These are phyloP conservation scores for Megathymus violae DNA, from an alignment of 1,140 invertebrate genomes.

Conservation along the genomic window DNA sequence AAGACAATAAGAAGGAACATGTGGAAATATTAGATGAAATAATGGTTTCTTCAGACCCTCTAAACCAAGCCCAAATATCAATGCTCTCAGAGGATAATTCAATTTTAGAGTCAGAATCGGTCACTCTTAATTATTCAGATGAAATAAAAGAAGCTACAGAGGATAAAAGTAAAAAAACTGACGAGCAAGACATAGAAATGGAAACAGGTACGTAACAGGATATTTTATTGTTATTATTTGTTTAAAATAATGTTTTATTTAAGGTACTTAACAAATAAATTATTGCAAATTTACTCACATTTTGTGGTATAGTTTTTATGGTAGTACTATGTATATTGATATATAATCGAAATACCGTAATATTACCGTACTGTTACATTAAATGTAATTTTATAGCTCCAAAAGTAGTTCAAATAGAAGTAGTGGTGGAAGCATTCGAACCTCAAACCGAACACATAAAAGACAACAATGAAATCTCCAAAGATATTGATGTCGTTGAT, in stretches of 20 bases:
- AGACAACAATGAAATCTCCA: background rate
- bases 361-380: too few relatives aligned
- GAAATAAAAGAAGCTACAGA: constrained; percentile 46
- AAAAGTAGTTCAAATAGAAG: constrained; percentile 20
- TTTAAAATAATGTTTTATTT: too few relatives aligned
- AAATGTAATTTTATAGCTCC: constrained; percentile 34
- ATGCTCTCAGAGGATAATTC: constrained; percentile 71
- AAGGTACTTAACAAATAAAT: too few relatives aligned
- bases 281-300: too few relatives aligned
- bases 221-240: too few relatives aligned
- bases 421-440: constrained; percentile 34
- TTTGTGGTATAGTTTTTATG: too few relatives aligned
- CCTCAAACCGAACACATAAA: constrained; percentile 8
- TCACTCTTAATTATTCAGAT: constrained; percentile 65
- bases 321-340: too few relatives aligned
- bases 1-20: constrained; percentile 21
- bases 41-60: constrained; percentile 45
- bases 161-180: constrained; percentile 37
- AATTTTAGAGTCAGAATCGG: constrained; percentile 48
- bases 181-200: constrained; percentile 6
- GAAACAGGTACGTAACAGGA: constrained; percentile 26
- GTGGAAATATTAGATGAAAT: constrained; percentile 14
- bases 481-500: constrained; percentile 32
- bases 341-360: too few relatives aligned
- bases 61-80: constrained; percentile 58